Conservation (phyloP, 1,140 invertebrate genomes). For the Drosophila sechellia region DNA sequence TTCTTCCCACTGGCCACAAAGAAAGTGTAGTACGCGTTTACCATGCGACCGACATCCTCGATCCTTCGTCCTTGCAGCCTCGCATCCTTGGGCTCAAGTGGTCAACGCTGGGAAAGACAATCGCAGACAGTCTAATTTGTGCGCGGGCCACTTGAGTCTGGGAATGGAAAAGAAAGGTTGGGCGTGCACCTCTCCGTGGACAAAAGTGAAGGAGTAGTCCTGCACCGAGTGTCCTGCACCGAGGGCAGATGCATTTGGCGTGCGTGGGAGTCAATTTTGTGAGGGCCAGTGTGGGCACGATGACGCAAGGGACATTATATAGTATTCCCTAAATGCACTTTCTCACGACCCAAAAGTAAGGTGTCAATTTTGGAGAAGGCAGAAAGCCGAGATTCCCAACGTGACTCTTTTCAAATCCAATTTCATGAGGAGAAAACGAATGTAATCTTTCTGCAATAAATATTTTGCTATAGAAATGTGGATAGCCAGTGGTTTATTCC, state of each 20-base stretch:
- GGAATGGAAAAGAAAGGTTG: constrained; percentile 52
- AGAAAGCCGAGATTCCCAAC: not conserved
- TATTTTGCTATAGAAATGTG: too few relatives aligned
- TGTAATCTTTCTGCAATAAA: not conserved
- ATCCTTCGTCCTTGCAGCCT: not conserved
- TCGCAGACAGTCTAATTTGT: constrained; percentile 67
- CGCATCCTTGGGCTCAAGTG: constrained; percentile 57
- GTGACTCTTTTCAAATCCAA: not conserved
- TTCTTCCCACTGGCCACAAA: constrained; percentile 60
- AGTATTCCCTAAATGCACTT: constrained; percentile 6
- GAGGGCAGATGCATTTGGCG: constrained; percentile 67
- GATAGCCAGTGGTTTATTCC: too few relatives aligned
- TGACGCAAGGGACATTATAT: constrained; percentile 27
- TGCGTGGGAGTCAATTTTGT: constrained; percentile 73
- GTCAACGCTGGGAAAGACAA: constrained; percentile 71
- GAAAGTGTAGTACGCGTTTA: constrained; percentile 76
- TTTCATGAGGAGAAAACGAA: not conserved
- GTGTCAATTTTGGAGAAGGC: constrained; percentile 26
- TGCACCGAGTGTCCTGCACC: constrained; percentile 15
- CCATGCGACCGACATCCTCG: constrained; percentile 55
- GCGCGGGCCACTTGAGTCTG: constrained; percentile 72
- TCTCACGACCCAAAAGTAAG: constrained; percentile 17
- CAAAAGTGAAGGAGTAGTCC: constrained; percentile 51
- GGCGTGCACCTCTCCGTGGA: constrained; percentile 30
- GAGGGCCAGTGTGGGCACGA: constrained; percentile 40